Conservation (phyloP, 2,113 vertebrate species). For the Epinephelus lanceolatus region DNA sequence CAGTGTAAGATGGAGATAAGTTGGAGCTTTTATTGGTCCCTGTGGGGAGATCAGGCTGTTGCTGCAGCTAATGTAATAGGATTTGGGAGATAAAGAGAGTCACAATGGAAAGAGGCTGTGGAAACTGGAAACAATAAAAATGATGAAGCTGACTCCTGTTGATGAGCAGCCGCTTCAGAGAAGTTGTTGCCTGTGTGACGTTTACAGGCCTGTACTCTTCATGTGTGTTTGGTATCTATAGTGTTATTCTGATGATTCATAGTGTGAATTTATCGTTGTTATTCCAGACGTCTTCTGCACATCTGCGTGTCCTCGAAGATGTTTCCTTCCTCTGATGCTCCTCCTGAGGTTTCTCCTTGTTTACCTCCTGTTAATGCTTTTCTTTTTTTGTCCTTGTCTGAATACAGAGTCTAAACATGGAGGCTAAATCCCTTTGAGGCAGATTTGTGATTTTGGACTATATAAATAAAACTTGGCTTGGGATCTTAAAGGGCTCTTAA, state of each 20-base stretch:
- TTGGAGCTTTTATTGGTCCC: conserved; percentile 32
- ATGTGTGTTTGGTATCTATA: background rate
- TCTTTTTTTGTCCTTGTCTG: no score
- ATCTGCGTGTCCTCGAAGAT: background rate
- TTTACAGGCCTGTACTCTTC: background rate
- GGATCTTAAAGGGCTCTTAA: no score
- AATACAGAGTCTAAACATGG: no score
- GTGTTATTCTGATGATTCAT: background rate
- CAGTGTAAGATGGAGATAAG: conserved; percentile 28
- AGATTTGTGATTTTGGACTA: background rate
- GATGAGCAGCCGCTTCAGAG: background rate
- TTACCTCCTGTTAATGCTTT: no score
- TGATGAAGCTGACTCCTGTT: background rate
- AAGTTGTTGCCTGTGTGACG: background rate
- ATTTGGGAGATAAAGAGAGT: conserved; percentile 7
- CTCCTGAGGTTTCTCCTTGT: background rate
- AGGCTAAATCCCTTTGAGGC: background rate
- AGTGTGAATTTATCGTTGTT: background rate
- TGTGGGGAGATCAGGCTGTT: conserved; percentile 32
- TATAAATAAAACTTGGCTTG: background rate
- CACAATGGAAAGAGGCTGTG: background rate
- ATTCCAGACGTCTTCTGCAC: background rate
- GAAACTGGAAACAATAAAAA: conserved; percentile 3
- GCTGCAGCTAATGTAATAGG: conserved; percentile 34
- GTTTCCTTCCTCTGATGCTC: background rate